phyloP scores from a whole-genome alignment of 2,888 invertebrate species.

The Phalera bucephala region DNA sequence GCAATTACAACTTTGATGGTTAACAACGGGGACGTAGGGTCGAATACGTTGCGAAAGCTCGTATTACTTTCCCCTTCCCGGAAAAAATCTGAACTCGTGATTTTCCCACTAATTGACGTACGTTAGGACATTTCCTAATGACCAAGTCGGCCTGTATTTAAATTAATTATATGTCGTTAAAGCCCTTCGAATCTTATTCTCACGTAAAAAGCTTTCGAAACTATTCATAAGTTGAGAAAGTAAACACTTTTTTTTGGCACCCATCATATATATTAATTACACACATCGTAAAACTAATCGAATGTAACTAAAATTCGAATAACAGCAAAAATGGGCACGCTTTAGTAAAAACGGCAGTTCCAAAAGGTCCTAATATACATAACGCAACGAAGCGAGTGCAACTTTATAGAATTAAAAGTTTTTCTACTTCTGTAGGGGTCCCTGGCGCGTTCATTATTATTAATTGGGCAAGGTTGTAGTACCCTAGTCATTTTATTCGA shows the following conservation, averaged over 20 bases:
- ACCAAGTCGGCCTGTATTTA: conserved; percentile 47
- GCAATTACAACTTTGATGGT: conserved; percentile 67
- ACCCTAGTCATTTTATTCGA: conserved; percentile 61
- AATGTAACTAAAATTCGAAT: conserved; percentile 57
- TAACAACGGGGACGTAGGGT: conserved; percentile 46
- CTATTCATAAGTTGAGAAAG: conserved; percentile 6
- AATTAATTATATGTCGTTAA: conserved; percentile 46
- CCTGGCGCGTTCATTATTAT: conserved; percentile 70
- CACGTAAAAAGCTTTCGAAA: neutral
- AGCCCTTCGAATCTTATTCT: conserved; percentile 13
- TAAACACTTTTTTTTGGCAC: conserved; percentile 16
- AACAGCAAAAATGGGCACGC: conserved; percentile 49
- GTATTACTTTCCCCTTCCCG: conserved; percentile 53
- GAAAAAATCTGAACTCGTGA: conserved; percentile 53
- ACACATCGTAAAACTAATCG: conserved; percentile 73
- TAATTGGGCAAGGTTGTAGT: conserved; percentile 72
- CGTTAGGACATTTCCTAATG: conserved; percentile 49
- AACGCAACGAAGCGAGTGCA: conserved; percentile 52
- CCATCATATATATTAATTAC: conserved; percentile 54
- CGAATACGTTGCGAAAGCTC: conserved; percentile 49
- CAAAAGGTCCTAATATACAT: conserved; percentile 58
- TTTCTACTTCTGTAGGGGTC: conserved; percentile 60
- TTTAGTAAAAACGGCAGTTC: conserved; percentile 44
- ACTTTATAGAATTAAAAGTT: conserved; percentile 70
- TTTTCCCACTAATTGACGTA: conserved; percentile 61